Percentiles rank a stretch among this genome's conserved stretches.
phyloP scores from a whole-genome alignment of 2,888 invertebrate genomes.

The Thecocarcelia acutangulata region DNA sequence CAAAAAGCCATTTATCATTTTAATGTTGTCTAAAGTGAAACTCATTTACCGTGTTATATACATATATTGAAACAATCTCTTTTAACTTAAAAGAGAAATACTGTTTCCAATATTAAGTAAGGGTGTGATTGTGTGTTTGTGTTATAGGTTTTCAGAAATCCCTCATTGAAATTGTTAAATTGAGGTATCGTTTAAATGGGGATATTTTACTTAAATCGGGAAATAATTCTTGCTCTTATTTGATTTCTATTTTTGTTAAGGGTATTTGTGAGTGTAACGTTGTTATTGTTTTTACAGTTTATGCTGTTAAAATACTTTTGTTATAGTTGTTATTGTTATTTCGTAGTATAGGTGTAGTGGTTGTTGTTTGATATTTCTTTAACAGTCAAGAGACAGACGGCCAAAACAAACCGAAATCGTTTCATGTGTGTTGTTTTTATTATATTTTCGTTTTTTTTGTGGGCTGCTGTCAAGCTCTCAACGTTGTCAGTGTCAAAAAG shows the following conservation, averaged over 20 bases:
- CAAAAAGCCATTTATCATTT: conserved; percentile 62
- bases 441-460: conserved; percentile 51
- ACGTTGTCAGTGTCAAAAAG: conserved; percentile 82
- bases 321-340: conserved; percentile 48
- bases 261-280: conserved; percentile 21
- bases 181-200: conserved; percentile 22
- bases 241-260: neutral
- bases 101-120: neutral
- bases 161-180: conserved; percentile 32
- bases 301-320: conserved; percentile 48
- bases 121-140: neutral
- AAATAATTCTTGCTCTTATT: conserved; percentile 42
- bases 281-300: conserved; percentile 58
- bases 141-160: conserved; percentile 41
- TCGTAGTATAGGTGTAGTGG: conserved; percentile 30
- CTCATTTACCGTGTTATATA: conserved; percentile 52
- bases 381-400: conserved; percentile 37
- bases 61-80: conserved; percentile 49
- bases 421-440: conserved; percentile 58
- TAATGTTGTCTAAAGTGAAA: conserved; percentile 59
- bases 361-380: conserved; percentile 46
- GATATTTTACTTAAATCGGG: conserved; percentile 20
- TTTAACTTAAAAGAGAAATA: conserved; percentile 58
- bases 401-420: conserved; percentile 45
- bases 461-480: conserved; percentile 77